Base-by-base conservation (phyloP, 2,797 vertebrate species). In the Euthynnus affinis region DNA sequence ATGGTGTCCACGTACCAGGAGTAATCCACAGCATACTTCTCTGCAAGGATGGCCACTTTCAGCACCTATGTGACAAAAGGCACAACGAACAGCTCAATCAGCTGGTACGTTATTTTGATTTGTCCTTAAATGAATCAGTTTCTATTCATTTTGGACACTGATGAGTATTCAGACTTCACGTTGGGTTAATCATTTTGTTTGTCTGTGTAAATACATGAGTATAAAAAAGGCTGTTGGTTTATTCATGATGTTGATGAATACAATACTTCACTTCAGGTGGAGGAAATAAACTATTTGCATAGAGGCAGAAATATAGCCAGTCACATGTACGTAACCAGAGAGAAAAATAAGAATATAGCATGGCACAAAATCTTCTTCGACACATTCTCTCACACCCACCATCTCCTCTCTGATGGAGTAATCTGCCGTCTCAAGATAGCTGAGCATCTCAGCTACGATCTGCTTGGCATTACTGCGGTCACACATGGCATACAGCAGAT, bases 1-100 rank as follows among this genome's bases (percentile, higher is more conserved):
- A 99, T 99, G 68, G 98, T 99, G 88, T 99, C 98, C 85, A 99
- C 98, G 5, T 99, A 99, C 98, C 98, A 99, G 8, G 98, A 97
- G 88, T 99, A 99, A 93, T 99, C 98, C 80, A 99, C 97, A 0
- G 98, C 98, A 0, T 99, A 99, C 88, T 99, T 99, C 92, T 99
- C 98, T 2, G 98, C 98, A 65, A 99, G 91, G 86, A 99, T 98
- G 76, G 98, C 98, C 51, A 99, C 98, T 86, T 99, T 99, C 71
- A 99, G 94, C 80, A 99, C 98, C 98, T 99, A 68, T 4, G 14
- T 0, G 37, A 74, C 15, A 22, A 13, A 13, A 32, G 3, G 22
- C 6, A 44, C n/a, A 56, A 9, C 6, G 13, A 13, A 9, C 2
- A 57, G 14, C 9, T 72, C 13, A 29, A n/a, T 59, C 8, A n/a